Percentiles rank a stretch among this genome's conserved stretches.
Conservation (phyloP, 2,113 vertebrate genomes). For the Romanogobio albipinnatus region DNA sequence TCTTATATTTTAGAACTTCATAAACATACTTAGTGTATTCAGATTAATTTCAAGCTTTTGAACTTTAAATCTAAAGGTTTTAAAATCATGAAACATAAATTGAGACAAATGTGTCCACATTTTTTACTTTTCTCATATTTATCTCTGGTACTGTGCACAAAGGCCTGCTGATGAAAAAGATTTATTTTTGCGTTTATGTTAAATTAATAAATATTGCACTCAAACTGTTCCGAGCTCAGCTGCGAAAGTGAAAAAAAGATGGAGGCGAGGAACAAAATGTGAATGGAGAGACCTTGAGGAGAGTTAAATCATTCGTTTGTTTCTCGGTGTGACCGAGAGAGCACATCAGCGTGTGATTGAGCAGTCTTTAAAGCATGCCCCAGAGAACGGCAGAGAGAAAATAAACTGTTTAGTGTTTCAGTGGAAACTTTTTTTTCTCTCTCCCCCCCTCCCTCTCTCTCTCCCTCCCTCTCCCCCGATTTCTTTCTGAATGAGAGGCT, state of each 20-base stretch:
- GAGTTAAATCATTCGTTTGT: slow-evolving; percentile 45
- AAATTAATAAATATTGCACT: background rate
- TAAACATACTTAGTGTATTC: background rate
- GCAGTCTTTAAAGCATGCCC: slow-evolving; percentile 54
- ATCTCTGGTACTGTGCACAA: background rate
- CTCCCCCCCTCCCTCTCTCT: slow-evolving; percentile 30
- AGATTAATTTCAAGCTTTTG: background rate
- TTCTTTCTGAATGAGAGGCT: slow-evolving; percentile 71
- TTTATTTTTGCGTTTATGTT: background rate
- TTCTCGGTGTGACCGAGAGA: slow-evolving; percentile 46
- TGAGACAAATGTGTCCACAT: background rate
- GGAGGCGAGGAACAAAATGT: slow-evolving; percentile 25
- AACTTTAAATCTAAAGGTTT: background rate
- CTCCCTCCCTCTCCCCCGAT: background rate
- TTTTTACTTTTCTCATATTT: background rate
- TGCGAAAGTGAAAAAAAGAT: slow-evolving; percentile 8
- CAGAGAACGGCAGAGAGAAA: slow-evolving; percentile 60
- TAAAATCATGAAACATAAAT: background rate
- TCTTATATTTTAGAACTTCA: background rate
- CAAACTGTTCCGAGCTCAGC: background rate
- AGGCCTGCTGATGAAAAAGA: background rate
- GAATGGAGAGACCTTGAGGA: slow-evolving; percentile 38
- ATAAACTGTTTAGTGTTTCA: slow-evolving; percentile 64
- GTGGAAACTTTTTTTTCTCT: slow-evolving; percentile 60
- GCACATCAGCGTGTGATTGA: slow-evolving; percentile 61